Evolutionary conservation across 2,888 invertebrate species (phyloP).

Genomic region (Xylocampa areola): DNA sequence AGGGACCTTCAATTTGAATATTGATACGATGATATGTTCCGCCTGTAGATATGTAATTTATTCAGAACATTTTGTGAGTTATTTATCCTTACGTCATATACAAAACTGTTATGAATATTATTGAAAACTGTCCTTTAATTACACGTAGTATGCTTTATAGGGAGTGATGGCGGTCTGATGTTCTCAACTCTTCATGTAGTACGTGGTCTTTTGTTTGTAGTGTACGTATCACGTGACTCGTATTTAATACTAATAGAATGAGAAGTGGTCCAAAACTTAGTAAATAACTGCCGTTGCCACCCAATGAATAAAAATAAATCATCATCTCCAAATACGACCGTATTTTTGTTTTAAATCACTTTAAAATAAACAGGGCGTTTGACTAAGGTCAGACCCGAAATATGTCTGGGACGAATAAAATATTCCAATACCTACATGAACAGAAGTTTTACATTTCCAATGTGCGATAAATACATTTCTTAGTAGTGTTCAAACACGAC

Average conservation of each 20-base stretch:
- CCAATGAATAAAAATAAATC: not conserved
- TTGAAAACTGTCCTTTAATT: slow-evolving; percentile 20
- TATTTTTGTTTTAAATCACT: slow-evolving; percentile 1
- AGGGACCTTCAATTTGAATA: slow-evolving; percentile 85
- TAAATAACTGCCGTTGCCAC: slow-evolving; percentile 5
- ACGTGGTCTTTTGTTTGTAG: slow-evolving; percentile 16
- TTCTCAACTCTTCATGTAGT: not conserved
- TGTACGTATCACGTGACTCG: slow-evolving; percentile 9
- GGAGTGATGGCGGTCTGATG: slow-evolving; percentile 20
- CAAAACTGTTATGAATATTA: slow-evolving; percentile 8
- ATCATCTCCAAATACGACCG: not conserved
- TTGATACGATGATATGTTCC: slow-evolving; percentile 76
- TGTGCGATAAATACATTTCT: slow-evolving; percentile 42
- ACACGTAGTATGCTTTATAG: slow-evolving; percentile 4
- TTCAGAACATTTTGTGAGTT: slow-evolving; percentile 69
- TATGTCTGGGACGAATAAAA: slow-evolving; percentile 45
- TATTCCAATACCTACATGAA: slow-evolving; percentile 44
- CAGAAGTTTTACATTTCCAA: slow-evolving; percentile 33
- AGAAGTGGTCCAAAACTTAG: not conserved
- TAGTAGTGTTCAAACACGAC: slow-evolving; percentile 46
- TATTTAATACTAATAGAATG: slow-evolving; percentile 16
- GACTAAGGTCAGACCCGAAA: slow-evolving; percentile 24
- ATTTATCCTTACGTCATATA: slow-evolving; percentile 53
- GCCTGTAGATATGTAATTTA: slow-evolving; percentile 69
- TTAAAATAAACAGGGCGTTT: slow-evolving; percentile 20